Conservation (phyloP, 2,797 vertebrate genomes). For the Notolabrus celidotus region DNA sequence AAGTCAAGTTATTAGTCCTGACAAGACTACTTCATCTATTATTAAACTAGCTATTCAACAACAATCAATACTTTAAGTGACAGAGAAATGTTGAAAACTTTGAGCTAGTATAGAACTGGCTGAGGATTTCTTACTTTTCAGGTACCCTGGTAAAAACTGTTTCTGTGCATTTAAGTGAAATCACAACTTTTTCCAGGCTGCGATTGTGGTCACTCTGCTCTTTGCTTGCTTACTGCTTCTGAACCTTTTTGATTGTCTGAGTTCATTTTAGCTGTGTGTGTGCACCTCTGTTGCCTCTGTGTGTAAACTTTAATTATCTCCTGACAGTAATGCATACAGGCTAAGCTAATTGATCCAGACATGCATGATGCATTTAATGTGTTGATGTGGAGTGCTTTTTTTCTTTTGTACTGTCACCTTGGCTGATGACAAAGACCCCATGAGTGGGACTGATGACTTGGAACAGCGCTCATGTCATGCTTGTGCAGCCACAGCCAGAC, state of each 20-base stretch:
- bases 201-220: too few relatives aligned
- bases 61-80: too few relatives aligned
- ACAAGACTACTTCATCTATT: too few relatives aligned
- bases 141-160: not conserved
- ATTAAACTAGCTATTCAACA: too few relatives aligned
- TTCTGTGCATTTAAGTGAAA: not conserved
- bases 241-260: too few relatives aligned
- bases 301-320: constrained; percentile 33
- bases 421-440: constrained; percentile 49
- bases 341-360: constrained; percentile 44
- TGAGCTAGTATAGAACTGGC: not conserved
- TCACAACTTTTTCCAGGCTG: not conserved
- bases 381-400: constrained; percentile 17
- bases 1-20: too few relatives aligned
- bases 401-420: constrained; percentile 15
- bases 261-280: not conserved
- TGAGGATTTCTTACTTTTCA: not conserved
- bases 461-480: constrained; percentile 51
- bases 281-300: not conserved
- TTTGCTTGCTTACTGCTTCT: too few relatives aligned
- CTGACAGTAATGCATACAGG: constrained; percentile 36
- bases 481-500: constrained; percentile 53
- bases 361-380: constrained; percentile 50
- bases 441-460: constrained; percentile 52
- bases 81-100: too few relatives aligned